phyloP scores from a whole-genome alignment of 2,888 invertebrate species.

The Macroteleia sp. region DNA sequence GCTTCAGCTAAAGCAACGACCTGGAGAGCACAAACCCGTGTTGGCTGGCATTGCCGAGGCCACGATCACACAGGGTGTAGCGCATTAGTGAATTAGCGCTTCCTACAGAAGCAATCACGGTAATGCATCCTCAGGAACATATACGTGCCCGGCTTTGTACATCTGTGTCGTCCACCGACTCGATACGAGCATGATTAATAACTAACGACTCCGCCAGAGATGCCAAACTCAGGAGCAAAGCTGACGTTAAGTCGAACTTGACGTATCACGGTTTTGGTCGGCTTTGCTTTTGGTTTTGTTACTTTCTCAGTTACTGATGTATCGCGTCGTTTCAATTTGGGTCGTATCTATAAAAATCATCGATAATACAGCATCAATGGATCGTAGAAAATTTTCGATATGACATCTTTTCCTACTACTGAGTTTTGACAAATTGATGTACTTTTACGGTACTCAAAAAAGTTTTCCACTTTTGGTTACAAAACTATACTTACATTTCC shows the following conservation, averaged over 20 bases:
- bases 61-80: slow-evolving; percentile 66
- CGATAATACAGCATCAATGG: slow-evolving; percentile 16
- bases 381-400: too few species aligned
- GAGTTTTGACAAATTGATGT: too few species aligned
- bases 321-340: slow-evolving; percentile 7
- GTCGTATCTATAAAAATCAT: slow-evolving; percentile 11
- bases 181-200: slow-evolving; percentile 72
- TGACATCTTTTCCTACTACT: too few species aligned
- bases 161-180: slow-evolving; percentile 42
- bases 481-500: too few species aligned
- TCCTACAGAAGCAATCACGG: slow-evolving; percentile 80
- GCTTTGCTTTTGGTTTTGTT: not conserved
- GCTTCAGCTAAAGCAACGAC: slow-evolving; percentile 30
- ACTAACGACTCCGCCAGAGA: slow-evolving; percentile 66
- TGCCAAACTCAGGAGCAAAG: slow-evolving; percentile 37
- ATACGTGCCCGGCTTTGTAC: slow-evolving; percentile 58
- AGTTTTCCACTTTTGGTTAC: too few species aligned
- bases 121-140: slow-evolving; percentile 73
- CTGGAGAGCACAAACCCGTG: slow-evolving; percentile 68
- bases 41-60: slow-evolving; percentile 14
- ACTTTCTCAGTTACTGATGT: not conserved
- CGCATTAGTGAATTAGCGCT: slow-evolving; percentile 82
- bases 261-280: slow-evolving; percentile 14
- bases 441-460: too few species aligned
- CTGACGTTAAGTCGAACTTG: slow-evolving; percentile 43